A percentile compares a stretch with the other conserved stretches of the same genome.
Evolutionary conservation across 2,113 vertebrate genomes (phyloP).

Genomic region (Bombycilla garrulus): DNA sequence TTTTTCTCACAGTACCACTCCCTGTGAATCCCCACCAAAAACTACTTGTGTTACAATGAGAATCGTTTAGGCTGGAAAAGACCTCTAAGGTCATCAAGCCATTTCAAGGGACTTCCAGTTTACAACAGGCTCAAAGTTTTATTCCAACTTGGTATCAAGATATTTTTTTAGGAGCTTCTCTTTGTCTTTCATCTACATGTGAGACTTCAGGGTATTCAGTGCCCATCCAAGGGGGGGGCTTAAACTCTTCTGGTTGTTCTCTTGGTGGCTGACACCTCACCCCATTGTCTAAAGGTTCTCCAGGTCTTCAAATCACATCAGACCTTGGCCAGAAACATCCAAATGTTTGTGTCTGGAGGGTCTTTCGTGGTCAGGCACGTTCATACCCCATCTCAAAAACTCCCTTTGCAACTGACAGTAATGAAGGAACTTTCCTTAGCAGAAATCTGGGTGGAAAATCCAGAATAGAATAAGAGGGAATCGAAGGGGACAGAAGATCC

Average conservation of each 20-base stretch:
- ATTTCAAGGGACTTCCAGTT: background rate
- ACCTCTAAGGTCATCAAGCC: background rate
- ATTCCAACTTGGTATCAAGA: background rate
- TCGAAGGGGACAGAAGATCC: background rate
- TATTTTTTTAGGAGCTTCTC: background rate
- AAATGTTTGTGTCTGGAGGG: background rate
- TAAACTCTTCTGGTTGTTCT: background rate
- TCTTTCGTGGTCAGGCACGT: background rate
- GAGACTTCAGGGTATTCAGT: background rate
- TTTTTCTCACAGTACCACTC: fast-evolving
- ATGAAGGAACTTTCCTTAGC: background rate
- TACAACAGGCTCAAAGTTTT: background rate
- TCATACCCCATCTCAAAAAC: background rate
- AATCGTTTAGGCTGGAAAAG: background rate
- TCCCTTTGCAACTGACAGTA: background rate
- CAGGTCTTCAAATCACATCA: background rate
- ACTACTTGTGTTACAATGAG: background rate
- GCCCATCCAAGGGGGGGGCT: background rate
- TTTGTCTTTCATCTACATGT: background rate
- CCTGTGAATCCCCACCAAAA: background rate
- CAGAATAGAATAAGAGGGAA: background rate
- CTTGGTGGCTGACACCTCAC: background rate
- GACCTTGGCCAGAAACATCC: background rate
- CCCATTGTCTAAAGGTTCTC: fast-evolving
- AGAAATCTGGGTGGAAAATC: background rate